Percentiles rank a stretch among this genome's conserved stretches.
Evolutionary conservation across 2,797 vertebrate species (phyloP).

Genomic region (Malacoctenus gilli): DNA sequence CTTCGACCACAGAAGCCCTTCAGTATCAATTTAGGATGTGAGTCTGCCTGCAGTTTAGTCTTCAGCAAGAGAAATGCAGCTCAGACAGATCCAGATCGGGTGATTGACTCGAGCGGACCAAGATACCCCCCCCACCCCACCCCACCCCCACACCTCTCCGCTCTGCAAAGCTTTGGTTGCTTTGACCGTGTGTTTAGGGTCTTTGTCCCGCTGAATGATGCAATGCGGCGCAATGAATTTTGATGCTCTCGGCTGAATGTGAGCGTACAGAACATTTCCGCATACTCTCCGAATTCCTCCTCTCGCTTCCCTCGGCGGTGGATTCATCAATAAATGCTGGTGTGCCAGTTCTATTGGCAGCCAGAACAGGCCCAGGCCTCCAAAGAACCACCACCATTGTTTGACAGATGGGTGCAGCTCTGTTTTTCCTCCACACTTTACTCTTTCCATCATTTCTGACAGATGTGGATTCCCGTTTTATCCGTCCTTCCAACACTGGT

Average conservation of each 20-base stretch:
- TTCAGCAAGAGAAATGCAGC: neutral
- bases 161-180: neutral
- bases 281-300: neutral
- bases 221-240: neutral
- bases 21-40: no score
- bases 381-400: constrained; percentile 8
- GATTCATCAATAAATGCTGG: constrained; percentile 1
- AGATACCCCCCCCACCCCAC: neutral
- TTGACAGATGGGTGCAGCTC: constrained; percentile 16
- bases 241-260: constrained; percentile 1
- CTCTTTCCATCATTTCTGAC: neutral
- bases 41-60: neutral
- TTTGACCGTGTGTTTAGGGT: neutral
- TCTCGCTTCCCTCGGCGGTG: neutral
- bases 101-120: neutral
- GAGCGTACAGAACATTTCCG: constrained; percentile 1
- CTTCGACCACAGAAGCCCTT: neutral
- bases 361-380: neutral
- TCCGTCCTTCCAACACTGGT: neutral
- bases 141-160: no score
- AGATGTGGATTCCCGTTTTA: neutral
- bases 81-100: neutral
- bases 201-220: constrained; percentile 2
- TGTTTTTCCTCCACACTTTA: neutral
- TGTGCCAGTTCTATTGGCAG: constrained; percentile 18